Percentiles rank a stretch among this genome's conserved stretches.
Evolutionary conservation across 2,113 vertebrate genomes (phyloP).

Genomic region (Ranitomeya variabilis): DNA sequence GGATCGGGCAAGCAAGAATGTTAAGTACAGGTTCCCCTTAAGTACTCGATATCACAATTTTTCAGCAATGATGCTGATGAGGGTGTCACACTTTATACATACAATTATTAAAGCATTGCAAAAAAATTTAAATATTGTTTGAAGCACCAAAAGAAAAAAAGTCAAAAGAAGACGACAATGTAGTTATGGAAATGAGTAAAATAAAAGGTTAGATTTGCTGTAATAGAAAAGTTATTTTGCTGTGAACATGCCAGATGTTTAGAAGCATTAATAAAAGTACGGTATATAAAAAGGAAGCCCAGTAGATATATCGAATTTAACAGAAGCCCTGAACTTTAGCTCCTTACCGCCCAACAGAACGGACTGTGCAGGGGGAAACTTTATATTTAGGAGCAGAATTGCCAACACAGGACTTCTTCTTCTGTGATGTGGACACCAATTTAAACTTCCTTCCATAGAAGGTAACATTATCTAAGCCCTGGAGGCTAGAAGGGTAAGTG

Average conservation of each 20-base stretch:
- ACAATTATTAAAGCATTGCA: conserved; percentile 51
- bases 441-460: too few species aligned
- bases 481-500: too few species aligned
- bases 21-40: too few species aligned
- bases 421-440: too few species aligned
- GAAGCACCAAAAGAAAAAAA: conserved; percentile 54
- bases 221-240: conserved; percentile 22
- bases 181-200: conserved; percentile 22
- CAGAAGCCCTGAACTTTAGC: too few species aligned
- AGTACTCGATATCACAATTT: neutral
- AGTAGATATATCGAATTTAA: neutral
- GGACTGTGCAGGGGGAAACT: too few species aligned
- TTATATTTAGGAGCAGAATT: too few species aligned
- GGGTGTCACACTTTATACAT: conserved; percentile 66
- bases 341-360: too few species aligned
- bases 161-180: conserved; percentile 29
- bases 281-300: neutral
- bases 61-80: neutral
- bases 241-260: conserved; percentile 23
- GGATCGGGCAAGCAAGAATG: too few species aligned
- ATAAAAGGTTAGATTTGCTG: conserved; percentile 24
- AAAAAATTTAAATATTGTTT: conserved; percentile 56
- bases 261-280: neutral
- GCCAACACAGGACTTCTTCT: too few species aligned
- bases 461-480: too few species aligned